These are phyloP conservation scores for Clamator glandarius DNA, from an alignment of 2,797 vertebrate genomes.

Conservation along the genomic window DNA sequence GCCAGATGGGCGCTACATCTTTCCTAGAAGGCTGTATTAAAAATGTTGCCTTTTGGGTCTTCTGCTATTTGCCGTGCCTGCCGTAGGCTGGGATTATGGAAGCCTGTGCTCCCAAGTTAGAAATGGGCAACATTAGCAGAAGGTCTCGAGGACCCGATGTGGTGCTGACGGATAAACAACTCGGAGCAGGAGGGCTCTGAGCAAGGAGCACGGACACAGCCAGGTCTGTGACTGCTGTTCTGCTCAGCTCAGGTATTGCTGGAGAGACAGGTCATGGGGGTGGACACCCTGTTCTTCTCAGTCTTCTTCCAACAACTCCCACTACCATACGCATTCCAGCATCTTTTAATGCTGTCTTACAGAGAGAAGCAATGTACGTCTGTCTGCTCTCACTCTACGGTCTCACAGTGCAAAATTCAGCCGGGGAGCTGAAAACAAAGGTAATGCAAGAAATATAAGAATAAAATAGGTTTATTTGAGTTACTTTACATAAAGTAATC, in stretches of 20 bases:
- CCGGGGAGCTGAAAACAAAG: conserved; percentile 9
- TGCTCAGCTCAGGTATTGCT: background rate
- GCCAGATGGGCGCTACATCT: background rate
- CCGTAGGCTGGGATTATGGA: background rate
- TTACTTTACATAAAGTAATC: conserved; percentile 65
- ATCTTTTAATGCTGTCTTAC: background rate
- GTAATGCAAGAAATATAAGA: conserved; percentile 61
- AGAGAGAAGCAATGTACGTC: background rate
- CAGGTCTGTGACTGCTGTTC: background rate
- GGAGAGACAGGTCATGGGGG: rapidly evolving
- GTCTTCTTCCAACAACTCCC: background rate
- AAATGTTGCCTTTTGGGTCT: background rate
- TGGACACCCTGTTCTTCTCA: background rate
- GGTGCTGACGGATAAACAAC: rapidly evolving
- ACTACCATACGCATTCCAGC: background rate
- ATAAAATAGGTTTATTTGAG: conserved; percentile 79
- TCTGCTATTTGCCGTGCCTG: rapidly evolving
- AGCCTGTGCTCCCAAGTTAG: rapidly evolving
- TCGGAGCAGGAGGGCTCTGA: background rate
- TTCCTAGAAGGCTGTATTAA: background rate
- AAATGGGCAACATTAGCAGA: background rate
- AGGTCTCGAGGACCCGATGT: background rate
- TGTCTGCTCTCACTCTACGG: background rate
- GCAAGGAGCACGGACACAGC: background rate
- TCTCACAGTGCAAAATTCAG: background rate